Evolutionary conservation across 2,113 vertebrate species (phyloP).

Genomic region (Nymphicus hollandicus): DNA sequence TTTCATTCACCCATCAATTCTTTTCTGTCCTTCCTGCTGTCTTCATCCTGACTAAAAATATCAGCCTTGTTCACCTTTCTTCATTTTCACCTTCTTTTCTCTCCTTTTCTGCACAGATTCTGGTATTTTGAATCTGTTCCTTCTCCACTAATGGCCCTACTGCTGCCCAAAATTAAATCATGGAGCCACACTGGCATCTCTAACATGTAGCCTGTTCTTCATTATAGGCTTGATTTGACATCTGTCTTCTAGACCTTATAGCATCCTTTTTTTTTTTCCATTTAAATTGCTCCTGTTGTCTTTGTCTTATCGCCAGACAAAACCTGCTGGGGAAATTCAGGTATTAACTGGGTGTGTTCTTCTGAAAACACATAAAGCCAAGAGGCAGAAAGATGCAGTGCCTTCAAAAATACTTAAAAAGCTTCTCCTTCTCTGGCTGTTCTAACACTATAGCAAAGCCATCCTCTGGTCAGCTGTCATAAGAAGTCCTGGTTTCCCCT

Average conservation of each 20-base stretch:
- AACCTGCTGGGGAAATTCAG: not conserved
- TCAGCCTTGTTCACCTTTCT: not conserved
- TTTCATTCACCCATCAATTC: not conserved
- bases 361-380: not conserved
- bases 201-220: not conserved
- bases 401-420: not conserved
- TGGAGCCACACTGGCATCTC: not conserved
- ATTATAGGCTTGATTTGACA: not conserved
- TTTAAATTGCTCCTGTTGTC: not conserved
- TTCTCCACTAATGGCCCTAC: not conserved
- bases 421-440: not conserved
- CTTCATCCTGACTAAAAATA: not conserved
- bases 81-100: not conserved
- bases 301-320: not conserved
- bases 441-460: not conserved
- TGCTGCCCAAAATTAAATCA: not conserved
- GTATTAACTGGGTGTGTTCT: not conserved
- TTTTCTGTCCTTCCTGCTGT: not conserved
- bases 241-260: not conserved
- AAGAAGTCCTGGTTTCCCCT: not conserved
- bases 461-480: not conserved
- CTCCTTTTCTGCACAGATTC: not conserved
- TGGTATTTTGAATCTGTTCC: not conserved
- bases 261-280: not conserved
- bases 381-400: not conserved